Conservation (phyloP, 2,797 vertebrate species). For the Thunnus albacares region DNA sequence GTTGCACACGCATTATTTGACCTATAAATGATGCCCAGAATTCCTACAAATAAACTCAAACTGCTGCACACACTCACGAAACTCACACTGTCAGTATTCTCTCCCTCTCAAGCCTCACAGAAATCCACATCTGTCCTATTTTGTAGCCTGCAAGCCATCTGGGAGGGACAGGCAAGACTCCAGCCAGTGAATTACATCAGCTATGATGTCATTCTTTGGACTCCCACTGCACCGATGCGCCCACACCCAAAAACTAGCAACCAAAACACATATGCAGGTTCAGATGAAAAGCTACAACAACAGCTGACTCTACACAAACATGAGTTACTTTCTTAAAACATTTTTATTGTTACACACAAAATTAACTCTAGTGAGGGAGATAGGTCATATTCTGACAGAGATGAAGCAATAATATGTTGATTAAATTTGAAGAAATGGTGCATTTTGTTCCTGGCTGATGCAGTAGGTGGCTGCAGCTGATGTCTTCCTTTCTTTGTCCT, state of each 20-base stretch:
- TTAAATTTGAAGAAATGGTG: neutral
- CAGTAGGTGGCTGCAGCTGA: slow-evolving; percentile 25
- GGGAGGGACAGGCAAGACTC: slow-evolving; percentile 59
- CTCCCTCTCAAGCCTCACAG: slow-evolving; percentile 21
- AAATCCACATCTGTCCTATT: slow-evolving; percentile 50
- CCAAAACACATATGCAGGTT: slow-evolving; percentile 22
- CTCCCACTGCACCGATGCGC: slow-evolving; percentile 44
- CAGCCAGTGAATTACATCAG: slow-evolving; percentile 77
- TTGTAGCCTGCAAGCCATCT: slow-evolving; percentile 56
- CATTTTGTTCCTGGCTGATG: neutral
- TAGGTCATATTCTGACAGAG: too few species aligned
- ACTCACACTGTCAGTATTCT: slow-evolving; percentile 52
- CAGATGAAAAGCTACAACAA: neutral
- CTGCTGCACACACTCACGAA: slow-evolving; percentile 25
- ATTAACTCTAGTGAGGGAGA: neutral
- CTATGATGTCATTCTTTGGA: slow-evolving; percentile 77
- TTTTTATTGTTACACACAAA: neutral
- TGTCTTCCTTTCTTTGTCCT: slow-evolving; percentile 7
- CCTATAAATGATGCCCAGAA: slow-evolving; percentile 1
- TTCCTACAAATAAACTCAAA: slow-evolving; percentile 33
- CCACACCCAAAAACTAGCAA: slow-evolving; percentile 51
- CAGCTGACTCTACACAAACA: too few species aligned
- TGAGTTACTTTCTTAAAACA: neutral
- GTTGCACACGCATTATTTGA: slow-evolving; percentile 4
- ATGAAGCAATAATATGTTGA: neutral